Evolutionary conservation across 2,113 vertebrate species (phyloP).

Genomic region (Sylvia atricapilla): DNA sequence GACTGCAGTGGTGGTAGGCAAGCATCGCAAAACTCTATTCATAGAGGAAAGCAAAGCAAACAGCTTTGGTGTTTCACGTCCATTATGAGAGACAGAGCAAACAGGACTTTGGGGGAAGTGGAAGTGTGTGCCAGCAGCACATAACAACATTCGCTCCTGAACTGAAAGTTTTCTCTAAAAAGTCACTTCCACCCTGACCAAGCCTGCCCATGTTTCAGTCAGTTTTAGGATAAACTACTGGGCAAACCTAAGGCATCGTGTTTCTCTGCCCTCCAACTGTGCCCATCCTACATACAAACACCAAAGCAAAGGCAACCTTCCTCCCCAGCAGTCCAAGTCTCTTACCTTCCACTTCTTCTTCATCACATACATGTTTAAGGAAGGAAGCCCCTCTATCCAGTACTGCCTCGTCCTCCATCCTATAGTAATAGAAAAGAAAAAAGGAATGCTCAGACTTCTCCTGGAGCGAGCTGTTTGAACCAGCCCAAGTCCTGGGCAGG

Average conservation of each 20-base stretch:
- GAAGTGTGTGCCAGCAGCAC: accelerated
- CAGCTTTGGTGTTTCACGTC: neutral
- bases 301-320: neutral
- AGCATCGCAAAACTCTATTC: neutral
- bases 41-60: neutral
- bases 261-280: neutral
- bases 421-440: constrained; percentile 98
- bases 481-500: constrained; percentile 80
- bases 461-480: constrained; percentile 82
- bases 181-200: neutral
- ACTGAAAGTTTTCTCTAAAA: neutral
- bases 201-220: neutral
- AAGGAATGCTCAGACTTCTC: constrained; percentile 97
- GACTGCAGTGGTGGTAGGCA: neutral
- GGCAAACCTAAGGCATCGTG: neutral
- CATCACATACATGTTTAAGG: constrained; percentile 92
- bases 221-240: neutral
- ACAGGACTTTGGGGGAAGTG: neutral
- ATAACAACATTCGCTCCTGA: accelerated
- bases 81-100: neutral
- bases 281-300: neutral
- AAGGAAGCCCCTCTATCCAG: constrained; percentile 96
- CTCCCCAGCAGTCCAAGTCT: neutral
- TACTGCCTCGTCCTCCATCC: constrained; percentile 99
- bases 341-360: constrained; percentile 98